Evolutionary conservation across 2,113 vertebrate species (phyloP).

Genomic region (Colossoma macropomum): DNA sequence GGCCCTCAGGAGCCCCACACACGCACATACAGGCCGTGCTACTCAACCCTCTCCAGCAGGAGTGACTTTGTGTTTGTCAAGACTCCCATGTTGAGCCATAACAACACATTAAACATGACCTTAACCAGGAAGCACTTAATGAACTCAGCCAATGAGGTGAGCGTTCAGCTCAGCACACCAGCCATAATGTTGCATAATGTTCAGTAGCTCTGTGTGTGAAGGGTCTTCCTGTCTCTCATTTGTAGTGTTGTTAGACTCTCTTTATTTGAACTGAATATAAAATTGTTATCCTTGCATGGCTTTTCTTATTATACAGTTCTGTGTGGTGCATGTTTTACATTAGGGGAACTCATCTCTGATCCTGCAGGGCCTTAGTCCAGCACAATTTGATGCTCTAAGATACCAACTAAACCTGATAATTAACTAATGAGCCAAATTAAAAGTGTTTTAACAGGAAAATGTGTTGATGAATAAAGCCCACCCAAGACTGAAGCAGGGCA

Average conservation of each 20-base stretch:
- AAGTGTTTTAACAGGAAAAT: neutral
- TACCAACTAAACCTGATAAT: neutral
- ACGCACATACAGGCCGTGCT: slow-evolving; percentile 85
- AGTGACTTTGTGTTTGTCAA: slow-evolving; percentile 92
- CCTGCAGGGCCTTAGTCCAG: no score
- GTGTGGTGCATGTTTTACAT: no score
- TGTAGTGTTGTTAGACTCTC: no score
- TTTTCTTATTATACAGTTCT: neutral
- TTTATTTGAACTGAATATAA: no score
- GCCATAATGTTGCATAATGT: neutral
- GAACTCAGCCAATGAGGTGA: slow-evolving; percentile 80
- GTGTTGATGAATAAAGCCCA: neutral
- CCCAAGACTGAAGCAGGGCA: neutral
- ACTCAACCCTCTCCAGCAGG: slow-evolving; percentile 86
- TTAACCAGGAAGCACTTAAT: slow-evolving; percentile 81
- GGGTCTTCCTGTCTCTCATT: neutral
- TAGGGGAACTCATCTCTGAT: no score
- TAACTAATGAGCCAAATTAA: neutral
- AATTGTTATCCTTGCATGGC: no score
- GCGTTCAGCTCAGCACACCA: slow-evolving; percentile 49
- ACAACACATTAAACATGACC: slow-evolving; percentile 82
- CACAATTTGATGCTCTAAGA: neutral
- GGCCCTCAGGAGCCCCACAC: slow-evolving; percentile 80
- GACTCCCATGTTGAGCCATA: slow-evolving; percentile 83
- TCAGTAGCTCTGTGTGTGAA: neutral